Evolutionary conservation across 2,797 vertebrate species (phyloP).

Genomic region (Argentina silus): DNA sequence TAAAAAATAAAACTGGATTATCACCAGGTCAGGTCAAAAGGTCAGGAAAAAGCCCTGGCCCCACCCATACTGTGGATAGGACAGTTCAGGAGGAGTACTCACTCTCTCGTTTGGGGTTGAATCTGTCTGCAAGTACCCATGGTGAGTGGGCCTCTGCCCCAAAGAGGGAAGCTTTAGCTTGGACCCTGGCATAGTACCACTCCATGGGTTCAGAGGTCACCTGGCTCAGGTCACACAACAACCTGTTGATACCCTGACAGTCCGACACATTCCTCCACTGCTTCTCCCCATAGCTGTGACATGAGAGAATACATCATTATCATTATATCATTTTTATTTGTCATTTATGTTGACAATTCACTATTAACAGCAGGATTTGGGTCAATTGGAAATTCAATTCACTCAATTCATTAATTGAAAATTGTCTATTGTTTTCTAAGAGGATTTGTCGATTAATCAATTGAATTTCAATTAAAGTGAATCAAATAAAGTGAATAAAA

Average conservation of each 20-base stretch:
- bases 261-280: conserved; percentile 75
- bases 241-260: conserved; percentile 79
- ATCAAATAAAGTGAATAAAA: too few relatives aligned
- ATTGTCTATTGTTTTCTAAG: too few relatives aligned
- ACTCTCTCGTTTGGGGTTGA: conserved; percentile 88
- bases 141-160: conserved; percentile 59
- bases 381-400: too few relatives aligned
- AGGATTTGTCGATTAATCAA: too few relatives aligned
- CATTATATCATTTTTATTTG: too few relatives aligned
- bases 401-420: too few relatives aligned
- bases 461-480: too few relatives aligned
- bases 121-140: conserved; percentile 83
- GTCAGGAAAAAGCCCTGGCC: not conserved
- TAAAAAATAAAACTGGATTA: too few relatives aligned
- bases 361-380: too few relatives aligned
- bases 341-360: too few relatives aligned
- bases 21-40: too few relatives aligned
- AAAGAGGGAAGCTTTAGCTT: not conserved
- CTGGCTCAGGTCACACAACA: conserved; percentile 83
- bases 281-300: conserved; percentile 82
- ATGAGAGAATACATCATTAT: not conserved
- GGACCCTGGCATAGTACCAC: conserved; percentile 86
- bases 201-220: conserved; percentile 80
- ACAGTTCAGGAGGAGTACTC: conserved; percentile 53
- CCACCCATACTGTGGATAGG: not conserved